Conservation (phyloP, 2,797 vertebrate genomes). For the Borostomias antarcticus region DNA sequence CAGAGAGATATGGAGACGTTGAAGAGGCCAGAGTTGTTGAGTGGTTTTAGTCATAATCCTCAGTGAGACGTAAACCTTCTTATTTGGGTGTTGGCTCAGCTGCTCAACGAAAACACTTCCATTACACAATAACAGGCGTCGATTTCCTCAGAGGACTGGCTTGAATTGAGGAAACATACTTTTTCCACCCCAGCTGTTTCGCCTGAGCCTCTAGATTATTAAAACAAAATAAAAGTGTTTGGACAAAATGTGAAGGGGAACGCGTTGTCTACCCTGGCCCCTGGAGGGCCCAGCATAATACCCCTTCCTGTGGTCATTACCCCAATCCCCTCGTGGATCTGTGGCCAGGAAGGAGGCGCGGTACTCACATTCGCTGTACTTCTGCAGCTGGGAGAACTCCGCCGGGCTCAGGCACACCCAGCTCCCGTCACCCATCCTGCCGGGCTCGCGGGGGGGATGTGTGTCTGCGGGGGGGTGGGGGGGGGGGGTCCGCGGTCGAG, state of each 20-base stretch:
- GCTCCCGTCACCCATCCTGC: slow-evolving; percentile 81
- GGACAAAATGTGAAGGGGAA: too few species aligned
- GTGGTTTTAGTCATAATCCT: background rate
- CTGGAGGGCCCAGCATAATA: too few species aligned
- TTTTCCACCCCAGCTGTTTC: too few species aligned
- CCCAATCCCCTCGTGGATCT: background rate
- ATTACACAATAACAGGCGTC: background rate
- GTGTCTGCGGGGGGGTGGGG: background rate
- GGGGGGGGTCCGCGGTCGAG: slow-evolving; percentile 10
- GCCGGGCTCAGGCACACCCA: slow-evolving; percentile 90
- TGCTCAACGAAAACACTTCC: background rate
- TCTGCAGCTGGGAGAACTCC: slow-evolving; percentile 91
- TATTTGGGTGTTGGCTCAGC: background rate
- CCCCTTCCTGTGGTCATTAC: background rate
- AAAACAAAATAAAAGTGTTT: too few species aligned
- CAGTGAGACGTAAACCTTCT: background rate
- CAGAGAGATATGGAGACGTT: background rate
- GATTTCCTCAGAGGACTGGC: too few species aligned
- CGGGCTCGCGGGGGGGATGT: slow-evolving; percentile 25
- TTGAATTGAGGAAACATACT: too few species aligned
- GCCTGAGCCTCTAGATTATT: too few species aligned
- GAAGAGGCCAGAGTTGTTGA: background rate
- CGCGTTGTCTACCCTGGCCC: too few species aligned
- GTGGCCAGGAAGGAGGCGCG: background rate
- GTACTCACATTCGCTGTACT: slow-evolving; percentile 94